Evolutionary conservation across 2,797 vertebrate species (phyloP).

Genomic region (Tympanoctomys barrerae): DNA sequence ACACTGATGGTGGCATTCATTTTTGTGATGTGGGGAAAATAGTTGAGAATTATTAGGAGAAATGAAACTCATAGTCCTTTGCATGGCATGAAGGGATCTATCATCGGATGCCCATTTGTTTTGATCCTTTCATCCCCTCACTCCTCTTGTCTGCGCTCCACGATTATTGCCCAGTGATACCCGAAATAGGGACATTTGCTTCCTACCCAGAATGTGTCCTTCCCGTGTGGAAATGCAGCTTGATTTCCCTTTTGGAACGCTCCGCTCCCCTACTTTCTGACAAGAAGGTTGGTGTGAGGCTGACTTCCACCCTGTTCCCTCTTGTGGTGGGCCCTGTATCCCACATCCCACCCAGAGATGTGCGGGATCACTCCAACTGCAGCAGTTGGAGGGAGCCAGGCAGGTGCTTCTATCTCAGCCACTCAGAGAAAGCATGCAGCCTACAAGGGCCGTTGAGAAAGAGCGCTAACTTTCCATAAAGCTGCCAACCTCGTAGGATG

Average conservation of each 20-base stretch:
- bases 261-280: neutral
- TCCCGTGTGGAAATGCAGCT: neutral
- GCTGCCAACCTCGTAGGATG: neutral
- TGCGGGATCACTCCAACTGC: neutral
- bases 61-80: neutral
- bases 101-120: neutral
- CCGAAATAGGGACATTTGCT: neutral
- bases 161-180: neutral
- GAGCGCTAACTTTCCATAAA: neutral
- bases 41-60: neutral
- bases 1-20: neutral
- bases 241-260: neutral
- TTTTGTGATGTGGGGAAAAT: conserved; percentile 26
- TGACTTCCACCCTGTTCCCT: neutral
- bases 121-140: neutral
- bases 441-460: neutral
- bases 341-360: neutral
- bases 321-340: neutral
- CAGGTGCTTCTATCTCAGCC: neutral
- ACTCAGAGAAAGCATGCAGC: neutral
- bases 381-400: neutral
- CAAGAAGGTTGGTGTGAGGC: neutral
- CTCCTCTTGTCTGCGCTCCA: neutral
- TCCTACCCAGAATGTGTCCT: neutral
- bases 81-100: neutral